Evolutionary conservation across 2,113 vertebrate species (phyloP).

Genomic region (Tachycineta bicolor): DNA sequence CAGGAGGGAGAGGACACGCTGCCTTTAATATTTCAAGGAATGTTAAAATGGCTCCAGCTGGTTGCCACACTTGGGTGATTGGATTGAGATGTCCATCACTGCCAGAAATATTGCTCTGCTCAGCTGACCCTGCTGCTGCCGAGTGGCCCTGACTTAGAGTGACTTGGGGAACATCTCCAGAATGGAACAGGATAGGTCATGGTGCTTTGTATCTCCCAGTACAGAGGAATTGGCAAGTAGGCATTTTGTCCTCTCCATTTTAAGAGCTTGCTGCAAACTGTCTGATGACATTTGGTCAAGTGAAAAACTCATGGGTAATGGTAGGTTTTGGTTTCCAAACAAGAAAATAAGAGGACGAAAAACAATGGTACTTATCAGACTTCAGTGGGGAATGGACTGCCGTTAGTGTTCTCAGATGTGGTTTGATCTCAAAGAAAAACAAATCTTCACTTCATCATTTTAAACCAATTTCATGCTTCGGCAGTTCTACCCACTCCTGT

Average conservation of each 20-base stretch:
- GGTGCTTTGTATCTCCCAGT: neutral
- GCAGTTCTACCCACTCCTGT: conserved; percentile 52
- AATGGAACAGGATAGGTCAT: neutral
- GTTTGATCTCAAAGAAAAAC: conserved; percentile 70
- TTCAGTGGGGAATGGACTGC: conserved; percentile 48
- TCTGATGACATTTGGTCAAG: neutral
- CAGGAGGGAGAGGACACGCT: neutral
- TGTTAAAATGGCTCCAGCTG: neutral
- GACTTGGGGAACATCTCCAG: neutral
- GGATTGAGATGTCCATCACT: neutral
- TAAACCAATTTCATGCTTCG: conserved; percentile 78
- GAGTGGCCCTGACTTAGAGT: accelerated
- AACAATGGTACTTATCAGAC: conserved; percentile 35
- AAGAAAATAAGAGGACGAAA: conserved; percentile 37
- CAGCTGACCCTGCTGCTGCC: accelerated
- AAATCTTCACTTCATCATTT: conserved; percentile 71
- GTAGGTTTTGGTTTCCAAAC: neutral
- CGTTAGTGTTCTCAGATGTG: conserved; percentile 53
- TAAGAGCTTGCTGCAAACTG: neutral
- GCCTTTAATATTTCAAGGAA: neutral
- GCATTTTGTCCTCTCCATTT: neutral
- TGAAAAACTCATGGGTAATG: neutral
- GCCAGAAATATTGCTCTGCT: neutral
- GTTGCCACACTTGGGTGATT: accelerated
- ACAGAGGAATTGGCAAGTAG: neutral